phyloP scores from a whole-genome alignment of 2,888 invertebrate species.

The Cephus sareptanus region DNA sequence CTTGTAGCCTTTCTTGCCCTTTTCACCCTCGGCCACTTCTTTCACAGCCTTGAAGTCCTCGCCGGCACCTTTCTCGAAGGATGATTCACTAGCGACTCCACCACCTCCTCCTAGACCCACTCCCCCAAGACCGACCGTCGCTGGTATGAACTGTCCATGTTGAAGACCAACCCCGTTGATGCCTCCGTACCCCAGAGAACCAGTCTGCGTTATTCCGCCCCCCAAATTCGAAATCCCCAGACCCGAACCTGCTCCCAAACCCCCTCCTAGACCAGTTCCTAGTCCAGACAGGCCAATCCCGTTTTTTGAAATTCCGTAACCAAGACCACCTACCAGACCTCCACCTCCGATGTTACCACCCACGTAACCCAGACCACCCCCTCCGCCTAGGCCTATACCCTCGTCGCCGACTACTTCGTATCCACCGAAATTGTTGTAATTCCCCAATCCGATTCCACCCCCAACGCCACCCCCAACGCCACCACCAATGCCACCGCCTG shows the following conservation, averaged over 20 bases:
- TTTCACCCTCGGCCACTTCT: conserved; percentile 33
- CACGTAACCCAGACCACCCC: conserved; percentile 11
- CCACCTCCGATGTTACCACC: background rate
- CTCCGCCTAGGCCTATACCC: conserved; percentile 11
- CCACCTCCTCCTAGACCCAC: conserved; percentile 17
- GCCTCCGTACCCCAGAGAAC: conserved; percentile 5
- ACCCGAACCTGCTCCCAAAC: background rate
- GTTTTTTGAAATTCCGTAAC: conserved; percentile 19
- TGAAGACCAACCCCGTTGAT: conserved; percentile 15
- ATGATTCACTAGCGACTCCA: conserved; percentile 21
- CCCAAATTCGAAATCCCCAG: conserved; percentile 6
- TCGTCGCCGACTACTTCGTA: conserved; percentile 10
- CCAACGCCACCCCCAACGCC: conserved; percentile 24
- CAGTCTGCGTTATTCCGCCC: conserved; percentile 11
- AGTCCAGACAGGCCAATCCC: conserved; percentile 20
- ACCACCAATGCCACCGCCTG: background rate
- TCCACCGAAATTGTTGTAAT: conserved; percentile 13
- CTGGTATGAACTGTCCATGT: conserved; percentile 18
- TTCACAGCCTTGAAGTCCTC: conserved; percentile 37
- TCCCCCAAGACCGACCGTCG: conserved; percentile 20
- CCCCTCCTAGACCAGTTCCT: conserved; percentile 10
- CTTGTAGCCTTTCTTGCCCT: conserved; percentile 49
- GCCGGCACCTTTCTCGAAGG: conserved; percentile 33
- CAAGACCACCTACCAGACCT: conserved; percentile 4
- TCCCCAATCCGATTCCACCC: background rate